phyloP scores from a whole-genome alignment of 2,797 vertebrate genomes.

The Microhierax caerulescens region DNA sequence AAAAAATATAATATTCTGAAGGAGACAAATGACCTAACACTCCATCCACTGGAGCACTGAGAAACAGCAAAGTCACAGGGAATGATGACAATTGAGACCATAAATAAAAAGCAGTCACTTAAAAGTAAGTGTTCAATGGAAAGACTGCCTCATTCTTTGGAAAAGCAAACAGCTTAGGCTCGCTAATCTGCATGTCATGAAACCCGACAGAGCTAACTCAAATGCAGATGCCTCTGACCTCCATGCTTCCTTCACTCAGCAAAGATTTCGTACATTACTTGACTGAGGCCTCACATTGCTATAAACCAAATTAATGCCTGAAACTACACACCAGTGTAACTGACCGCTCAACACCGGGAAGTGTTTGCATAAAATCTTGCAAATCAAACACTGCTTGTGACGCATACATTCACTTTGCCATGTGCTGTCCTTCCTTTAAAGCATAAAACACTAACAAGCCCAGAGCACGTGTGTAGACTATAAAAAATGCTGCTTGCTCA shows the following conservation, averaged over 20 bases:
- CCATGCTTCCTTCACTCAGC: not conserved
- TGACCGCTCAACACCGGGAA: not conserved
- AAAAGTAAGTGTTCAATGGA: not conserved
- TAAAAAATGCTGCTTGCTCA: not conserved
- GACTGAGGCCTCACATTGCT: not conserved
- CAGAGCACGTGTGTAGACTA: accelerated
- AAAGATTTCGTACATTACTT: not conserved
- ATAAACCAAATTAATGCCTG: not conserved
- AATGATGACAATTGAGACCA: not conserved
- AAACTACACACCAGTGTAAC: not conserved
- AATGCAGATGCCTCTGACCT: not conserved
- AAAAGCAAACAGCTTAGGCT: not conserved
- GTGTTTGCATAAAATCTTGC: not conserved
- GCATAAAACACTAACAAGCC: not conserved
- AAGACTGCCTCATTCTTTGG: not conserved
- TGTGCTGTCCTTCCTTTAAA: not conserved
- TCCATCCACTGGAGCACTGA: not conserved
- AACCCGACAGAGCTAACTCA: not conserved
- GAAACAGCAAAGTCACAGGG: not conserved
- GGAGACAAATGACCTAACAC: not conserved
- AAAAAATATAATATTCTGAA: not conserved
- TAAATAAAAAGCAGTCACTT: not conserved
- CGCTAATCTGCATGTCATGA: not conserved
- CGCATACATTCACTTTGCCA: not conserved
- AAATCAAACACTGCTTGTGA: not conserved